Evolutionary conservation across 2,888 invertebrate species (phyloP).

Genomic region (Stenolophus ochropezus): DNA sequence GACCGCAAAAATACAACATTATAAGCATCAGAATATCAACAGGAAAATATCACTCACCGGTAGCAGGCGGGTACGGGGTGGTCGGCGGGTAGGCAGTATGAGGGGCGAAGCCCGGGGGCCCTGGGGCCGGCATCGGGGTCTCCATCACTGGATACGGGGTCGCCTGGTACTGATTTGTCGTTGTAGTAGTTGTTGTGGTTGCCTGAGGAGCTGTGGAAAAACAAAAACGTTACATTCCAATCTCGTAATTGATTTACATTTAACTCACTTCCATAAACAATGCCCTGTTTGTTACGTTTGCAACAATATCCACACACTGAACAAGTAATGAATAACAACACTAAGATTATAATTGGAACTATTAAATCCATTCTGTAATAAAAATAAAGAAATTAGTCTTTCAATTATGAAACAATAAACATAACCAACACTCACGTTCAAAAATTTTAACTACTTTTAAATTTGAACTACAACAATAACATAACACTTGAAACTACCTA

Average conservation of each 20-base stretch:
- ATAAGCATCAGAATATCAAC: not conserved
- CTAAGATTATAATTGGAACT: conserved; percentile 65
- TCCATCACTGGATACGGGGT: conserved; percentile 36
- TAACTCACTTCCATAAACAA: conserved; percentile 67
- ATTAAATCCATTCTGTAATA: conserved; percentile 66
- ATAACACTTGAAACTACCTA: not conserved
- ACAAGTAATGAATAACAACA: conserved; percentile 67
- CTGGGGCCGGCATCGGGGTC: conserved; percentile 21
- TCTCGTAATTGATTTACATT: not conserved
- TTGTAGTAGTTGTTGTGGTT: conserved; percentile 17
- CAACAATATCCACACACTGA: conserved; percentile 68
- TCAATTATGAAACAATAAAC: not conserved
- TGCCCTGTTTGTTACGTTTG: conserved; percentile 67
- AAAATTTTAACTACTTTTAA: not conserved
- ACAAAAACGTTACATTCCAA: not conserved
- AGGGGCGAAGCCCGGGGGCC: conserved; percentile 24
- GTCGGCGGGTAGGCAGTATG: conserved; percentile 41
- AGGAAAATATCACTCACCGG: conserved; percentile 9
- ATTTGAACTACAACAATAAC: not conserved
- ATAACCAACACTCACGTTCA: conserved; percentile 33
- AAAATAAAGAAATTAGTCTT: not conserved
- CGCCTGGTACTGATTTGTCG: not conserved
- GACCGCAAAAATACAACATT: not conserved
- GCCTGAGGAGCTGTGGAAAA: not conserved
- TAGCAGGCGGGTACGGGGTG: conserved; percentile 24